Base-by-base conservation (phyloP, 92 coral and sea anemone species). In the Phenganax marumi region DNA sequence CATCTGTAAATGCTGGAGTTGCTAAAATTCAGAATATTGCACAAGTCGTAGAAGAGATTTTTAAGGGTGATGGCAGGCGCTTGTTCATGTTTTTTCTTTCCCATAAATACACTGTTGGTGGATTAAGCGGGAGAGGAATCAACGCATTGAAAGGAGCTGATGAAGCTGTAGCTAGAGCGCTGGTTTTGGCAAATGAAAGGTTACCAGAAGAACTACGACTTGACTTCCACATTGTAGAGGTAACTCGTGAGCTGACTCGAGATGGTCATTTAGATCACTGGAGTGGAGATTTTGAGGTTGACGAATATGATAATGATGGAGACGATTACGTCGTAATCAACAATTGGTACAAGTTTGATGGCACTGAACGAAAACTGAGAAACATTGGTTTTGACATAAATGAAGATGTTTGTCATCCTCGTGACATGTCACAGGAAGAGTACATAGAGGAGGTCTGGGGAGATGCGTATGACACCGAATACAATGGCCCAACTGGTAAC, bases 71-170 rank as follows among this genome's bases (percentile, higher is more conserved):
- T 19, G 58, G 73, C 19, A 7, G 43, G 52, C 50, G 52, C 39
- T 18, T 85, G 22, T 63, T 46, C 33, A 77, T 84, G 88, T 73
- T 62, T 22, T 73, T 62, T 22, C 53, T 85, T 17, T 64, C 81
- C 50, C 79, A 85, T 24, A 76, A 79, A 33, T 85, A 85, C 84
- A 66, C 79, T 23, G 56, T 19, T 19, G 64, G 62, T 9, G 81
- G 80, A 49, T 68, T 85, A 1, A 49, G 56, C 17, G 33, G 69
- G 4, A 68, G 61, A 48, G 88, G 88, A 11, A 60, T 58, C 16
- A 54, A 68, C 12, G 88, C 88, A 8, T 63, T 85, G 14, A 79
- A 79, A 79, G 88, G 88, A 18, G 57, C 22, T 47, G 88, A 85
- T 63, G 82, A 52, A 26, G 73, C 68, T 14, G 68, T 79, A 23